Evolutionary conservation across 2,113 vertebrate genomes (phyloP).

Genomic region (Eurypyga helias): DNA sequence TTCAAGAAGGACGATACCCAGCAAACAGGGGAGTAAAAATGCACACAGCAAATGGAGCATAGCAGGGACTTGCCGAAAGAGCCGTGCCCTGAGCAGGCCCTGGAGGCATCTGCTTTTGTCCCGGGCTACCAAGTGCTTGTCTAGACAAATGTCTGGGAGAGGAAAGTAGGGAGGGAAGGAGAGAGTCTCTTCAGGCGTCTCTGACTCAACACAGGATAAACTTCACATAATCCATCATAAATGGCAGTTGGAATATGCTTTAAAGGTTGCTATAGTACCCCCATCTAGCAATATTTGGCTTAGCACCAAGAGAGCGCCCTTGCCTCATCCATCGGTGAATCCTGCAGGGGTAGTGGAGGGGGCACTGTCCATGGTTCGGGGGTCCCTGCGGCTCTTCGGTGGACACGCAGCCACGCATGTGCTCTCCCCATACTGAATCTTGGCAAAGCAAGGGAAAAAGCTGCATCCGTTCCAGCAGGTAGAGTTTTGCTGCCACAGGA

Average conservation of each 20-base stretch:
- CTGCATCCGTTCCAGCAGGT: neutral
- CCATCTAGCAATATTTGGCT: neutral
- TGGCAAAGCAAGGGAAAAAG: neutral
- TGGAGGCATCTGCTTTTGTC: neutral
- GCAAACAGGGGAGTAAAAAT: neutral
- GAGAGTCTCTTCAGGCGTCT: neutral
- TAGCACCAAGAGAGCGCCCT: neutral
- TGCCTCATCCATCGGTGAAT: rapidly evolving
- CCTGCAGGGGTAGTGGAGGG: neutral
- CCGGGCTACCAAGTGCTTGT: neutral
- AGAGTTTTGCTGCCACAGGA: neutral
- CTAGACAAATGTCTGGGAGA: neutral
- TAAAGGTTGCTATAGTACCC: neutral
- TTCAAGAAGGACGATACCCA: neutral
- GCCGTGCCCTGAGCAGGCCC: neutral
- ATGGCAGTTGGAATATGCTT: neutral
- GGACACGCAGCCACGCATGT: rapidly evolving
- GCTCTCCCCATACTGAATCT: rapidly evolving
- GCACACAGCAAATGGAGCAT: neutral
- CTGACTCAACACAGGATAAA: neutral
- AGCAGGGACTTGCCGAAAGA: neutral
- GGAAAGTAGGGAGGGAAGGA: neutral
- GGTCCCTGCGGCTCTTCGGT: rapidly evolving
- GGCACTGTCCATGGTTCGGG: rapidly evolving
- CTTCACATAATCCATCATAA: neutral